phyloP scores from a whole-genome alignment of 2,797 vertebrate genomes.

The Helicolenus hilgendorfi region DNA sequence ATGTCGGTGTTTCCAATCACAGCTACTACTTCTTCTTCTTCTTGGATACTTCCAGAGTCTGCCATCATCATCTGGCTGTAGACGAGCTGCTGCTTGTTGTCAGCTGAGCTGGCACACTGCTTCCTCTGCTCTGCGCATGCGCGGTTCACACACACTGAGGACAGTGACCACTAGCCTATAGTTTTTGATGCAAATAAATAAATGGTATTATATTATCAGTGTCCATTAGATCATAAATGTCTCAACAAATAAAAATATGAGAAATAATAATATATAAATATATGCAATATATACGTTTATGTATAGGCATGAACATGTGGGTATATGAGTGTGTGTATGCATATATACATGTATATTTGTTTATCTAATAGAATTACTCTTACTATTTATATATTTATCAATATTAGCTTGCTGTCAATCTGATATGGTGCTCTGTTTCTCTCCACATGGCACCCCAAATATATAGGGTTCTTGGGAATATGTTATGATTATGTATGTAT shows the following conservation, averaged over 20 bases:
- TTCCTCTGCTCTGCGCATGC: conserved; percentile 56
- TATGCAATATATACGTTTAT: too few relatives aligned
- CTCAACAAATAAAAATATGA: background rate
- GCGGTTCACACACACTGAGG: background rate
- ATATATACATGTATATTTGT: too few relatives aligned
- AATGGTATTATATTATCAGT: background rate
- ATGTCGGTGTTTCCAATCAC: conserved; percentile 89
- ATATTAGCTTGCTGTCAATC: too few relatives aligned
- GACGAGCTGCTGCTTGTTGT: conserved; percentile 32
- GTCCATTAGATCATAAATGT: background rate
- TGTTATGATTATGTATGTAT: too few relatives aligned
- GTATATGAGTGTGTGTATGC: too few relatives aligned
- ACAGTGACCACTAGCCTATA: fast-evolving
- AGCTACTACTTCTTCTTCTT: conserved; percentile 65
- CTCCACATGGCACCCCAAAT: too few relatives aligned
- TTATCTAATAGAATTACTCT: too few relatives aligned
- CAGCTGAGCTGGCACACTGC: conserved; percentile 75
- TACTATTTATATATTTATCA: too few relatives aligned
- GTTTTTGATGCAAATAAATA: background rate
- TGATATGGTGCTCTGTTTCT: too few relatives aligned
- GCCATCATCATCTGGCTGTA: conserved; percentile 79
- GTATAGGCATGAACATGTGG: too few relatives aligned
- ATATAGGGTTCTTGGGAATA: too few relatives aligned
- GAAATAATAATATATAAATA: background rate
- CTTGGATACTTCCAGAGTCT: conserved; percentile 82